A percentile compares a stretch with the other conserved stretches of the same genome.
Evolutionary conservation across 2,113 vertebrate species (phyloP).

Genomic region (Istiophorus platypterus): DNA sequence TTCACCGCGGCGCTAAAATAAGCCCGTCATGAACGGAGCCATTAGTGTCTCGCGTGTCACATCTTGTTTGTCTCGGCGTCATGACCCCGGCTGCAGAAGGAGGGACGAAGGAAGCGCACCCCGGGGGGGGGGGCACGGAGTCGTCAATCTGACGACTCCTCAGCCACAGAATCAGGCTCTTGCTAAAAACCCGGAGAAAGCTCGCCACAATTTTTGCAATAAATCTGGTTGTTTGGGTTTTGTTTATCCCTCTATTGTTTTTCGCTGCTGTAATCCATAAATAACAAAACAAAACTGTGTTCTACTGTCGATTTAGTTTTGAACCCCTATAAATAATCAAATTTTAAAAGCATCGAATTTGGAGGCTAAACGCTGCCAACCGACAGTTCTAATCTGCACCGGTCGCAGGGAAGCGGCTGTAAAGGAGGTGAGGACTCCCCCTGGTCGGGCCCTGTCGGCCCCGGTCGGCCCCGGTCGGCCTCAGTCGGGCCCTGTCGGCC

Average conservation of each 20-base stretch:
- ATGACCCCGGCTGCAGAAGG: not conserved
- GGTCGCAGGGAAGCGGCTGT: slow-evolving; percentile 6
- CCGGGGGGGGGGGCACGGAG: too few species aligned
- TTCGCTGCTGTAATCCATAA: not conserved
- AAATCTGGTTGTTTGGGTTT: not conserved
- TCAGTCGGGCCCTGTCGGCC: too few species aligned
- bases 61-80: too few species aligned
- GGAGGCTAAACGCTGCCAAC: not conserved
- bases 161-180: too few species aligned
- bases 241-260: too few species aligned
- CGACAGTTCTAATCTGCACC: slow-evolving; percentile 22
- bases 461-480: too few species aligned
- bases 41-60: not conserved
- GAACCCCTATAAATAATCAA: too few species aligned
- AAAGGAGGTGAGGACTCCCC: slow-evolving; percentile 33
- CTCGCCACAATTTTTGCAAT: not conserved
- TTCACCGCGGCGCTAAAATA: not conserved
- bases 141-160: not conserved
- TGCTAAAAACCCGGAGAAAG: too few species aligned
- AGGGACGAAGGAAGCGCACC: not conserved
- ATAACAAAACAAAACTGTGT: not conserved
- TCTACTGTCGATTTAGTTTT: not conserved
- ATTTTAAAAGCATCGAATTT: too few species aligned
- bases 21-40: not conserved
- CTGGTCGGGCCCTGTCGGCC: too few species aligned